Conservation (phyloP, 2,113 vertebrate species). For the Gallinago undulata region DNA sequence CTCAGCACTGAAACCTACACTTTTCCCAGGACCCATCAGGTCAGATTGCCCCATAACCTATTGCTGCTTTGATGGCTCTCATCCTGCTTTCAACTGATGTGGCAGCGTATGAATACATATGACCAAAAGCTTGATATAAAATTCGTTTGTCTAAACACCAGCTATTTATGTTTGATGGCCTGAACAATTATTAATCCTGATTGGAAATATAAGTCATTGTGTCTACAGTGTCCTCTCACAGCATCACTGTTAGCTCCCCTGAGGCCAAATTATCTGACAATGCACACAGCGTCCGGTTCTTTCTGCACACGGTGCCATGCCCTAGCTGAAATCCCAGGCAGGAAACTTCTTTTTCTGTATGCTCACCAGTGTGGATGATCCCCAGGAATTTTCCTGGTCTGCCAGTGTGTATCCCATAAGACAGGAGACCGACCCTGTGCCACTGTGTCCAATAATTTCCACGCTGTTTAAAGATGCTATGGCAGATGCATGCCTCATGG, state of each 20-base stretch:
- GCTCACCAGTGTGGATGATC: conserved; percentile 54
- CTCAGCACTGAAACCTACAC: conserved; percentile 53
- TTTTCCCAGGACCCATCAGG: conserved; percentile 54
- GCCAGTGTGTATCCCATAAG: not conserved
- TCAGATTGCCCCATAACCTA: conserved; percentile 33
- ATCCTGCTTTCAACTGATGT: conserved; percentile 51
- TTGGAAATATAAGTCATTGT: conserved; percentile 64
- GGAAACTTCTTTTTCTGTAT: conserved; percentile 52
- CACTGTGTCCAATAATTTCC: not conserved
- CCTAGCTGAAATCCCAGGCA: conserved; percentile 21
- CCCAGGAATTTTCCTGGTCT: conserved; percentile 39
- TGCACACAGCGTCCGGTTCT: conserved; percentile 26
- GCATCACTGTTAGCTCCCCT: conserved; percentile 17
- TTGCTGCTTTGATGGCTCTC: conserved; percentile 42
- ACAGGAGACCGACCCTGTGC: not conserved
- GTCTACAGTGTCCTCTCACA: conserved; percentile 41
- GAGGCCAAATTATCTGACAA: conserved; percentile 59
- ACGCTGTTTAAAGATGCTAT: not conserved
- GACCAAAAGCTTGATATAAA: conserved; percentile 48
- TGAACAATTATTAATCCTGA: conserved; percentile 61
- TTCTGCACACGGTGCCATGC: not conserved
- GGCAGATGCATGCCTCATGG: not conserved
- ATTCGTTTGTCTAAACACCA: conserved; percentile 44
- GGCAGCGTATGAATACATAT: not conserved
- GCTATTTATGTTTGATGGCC: conserved; percentile 62